Percentiles rank a stretch among this genome's conserved stretches.
Conservation (phyloP, 2,888 invertebrate genomes). For the Schrankia costaestrigalis region DNA sequence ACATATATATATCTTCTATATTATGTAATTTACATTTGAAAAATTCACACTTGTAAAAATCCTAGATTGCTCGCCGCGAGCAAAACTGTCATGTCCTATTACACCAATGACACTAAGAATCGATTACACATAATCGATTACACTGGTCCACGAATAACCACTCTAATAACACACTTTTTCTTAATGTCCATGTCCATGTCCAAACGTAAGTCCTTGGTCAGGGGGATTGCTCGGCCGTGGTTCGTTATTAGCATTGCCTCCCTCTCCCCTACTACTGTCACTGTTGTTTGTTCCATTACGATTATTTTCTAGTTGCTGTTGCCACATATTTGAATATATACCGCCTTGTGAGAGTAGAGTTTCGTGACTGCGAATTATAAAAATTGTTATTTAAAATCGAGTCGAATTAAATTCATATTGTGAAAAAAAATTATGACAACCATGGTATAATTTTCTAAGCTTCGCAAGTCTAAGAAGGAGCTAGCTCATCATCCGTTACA, state of each 20-base stretch:
- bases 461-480: too few species aligned
- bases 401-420: too few species aligned
- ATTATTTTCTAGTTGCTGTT: constrained; percentile 86
- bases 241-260: constrained; percentile 25
- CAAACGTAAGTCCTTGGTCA: constrained; percentile 27
- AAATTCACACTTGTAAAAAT: constrained; percentile 21
- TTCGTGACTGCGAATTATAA: constrained; percentile 83
- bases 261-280: constrained; percentile 25
- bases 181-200: constrained; percentile 34
- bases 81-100: constrained; percentile 46
- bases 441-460: too few species aligned
- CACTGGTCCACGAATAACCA: constrained; percentile 32
- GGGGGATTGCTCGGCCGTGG: constrained; percentile 31
- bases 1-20: constrained; percentile 41
- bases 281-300: constrained; percentile 61
- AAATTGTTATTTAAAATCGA: too few species aligned
- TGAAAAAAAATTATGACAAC: too few species aligned
- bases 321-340: constrained; percentile 96
- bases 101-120: constrained; percentile 28
- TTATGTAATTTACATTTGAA: constrained; percentile 23
- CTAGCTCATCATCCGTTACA: too few species aligned
- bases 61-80: constrained; percentile 35
- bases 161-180: constrained; percentile 2
- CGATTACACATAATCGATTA: constrained; percentile 30
- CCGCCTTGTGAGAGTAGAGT: constrained; percentile 85